Evolutionary conservation across 2,888 invertebrate species (phyloP).

Genomic region (Operophtera brumata): DNA sequence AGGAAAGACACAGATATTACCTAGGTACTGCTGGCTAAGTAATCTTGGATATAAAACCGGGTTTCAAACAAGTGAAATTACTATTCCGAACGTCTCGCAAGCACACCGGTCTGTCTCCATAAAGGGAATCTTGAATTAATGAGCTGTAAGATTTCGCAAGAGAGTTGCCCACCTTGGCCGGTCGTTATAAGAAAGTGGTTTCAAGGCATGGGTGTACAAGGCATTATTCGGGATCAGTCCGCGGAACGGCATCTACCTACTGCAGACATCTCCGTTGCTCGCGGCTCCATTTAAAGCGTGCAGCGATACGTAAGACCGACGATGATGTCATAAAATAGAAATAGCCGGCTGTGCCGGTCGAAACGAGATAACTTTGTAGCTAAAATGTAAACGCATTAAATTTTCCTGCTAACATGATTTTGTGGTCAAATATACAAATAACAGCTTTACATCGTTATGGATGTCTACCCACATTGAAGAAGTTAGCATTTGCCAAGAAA

Average conservation of each 20-base stretch:
- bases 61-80: conserved; percentile 47
- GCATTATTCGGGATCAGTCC: conserved; percentile 75
- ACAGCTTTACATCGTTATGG: neutral
- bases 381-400: conserved; percentile 59
- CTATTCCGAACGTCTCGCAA: conserved; percentile 53
- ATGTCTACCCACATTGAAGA: conserved; percentile 1
- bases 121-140: conserved; percentile 78
- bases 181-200: conserved; percentile 62
- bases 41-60: conserved; percentile 32
- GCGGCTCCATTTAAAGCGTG: conserved; percentile 81
- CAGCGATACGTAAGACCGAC: conserved; percentile 80
- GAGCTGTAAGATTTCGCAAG: conserved; percentile 69
- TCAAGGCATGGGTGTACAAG: conserved; percentile 45
- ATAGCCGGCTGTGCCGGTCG: conserved; percentile 73
- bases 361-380: conserved; percentile 63
- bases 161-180: conserved; percentile 55
- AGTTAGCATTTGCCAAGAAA: conserved; percentile 5
- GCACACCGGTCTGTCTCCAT: conserved; percentile 59
- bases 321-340: conserved; percentile 83
- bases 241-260: conserved; percentile 77
- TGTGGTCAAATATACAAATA: conserved; percentile 10
- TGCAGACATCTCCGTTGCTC: conserved; percentile 71
- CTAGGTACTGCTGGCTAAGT: neutral
- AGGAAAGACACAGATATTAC: neutral
- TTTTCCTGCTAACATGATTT: conserved; percentile 52